Conservation (phyloP, 92 coral and sea anemone genomes). For the Actinostola sp. region DNA sequence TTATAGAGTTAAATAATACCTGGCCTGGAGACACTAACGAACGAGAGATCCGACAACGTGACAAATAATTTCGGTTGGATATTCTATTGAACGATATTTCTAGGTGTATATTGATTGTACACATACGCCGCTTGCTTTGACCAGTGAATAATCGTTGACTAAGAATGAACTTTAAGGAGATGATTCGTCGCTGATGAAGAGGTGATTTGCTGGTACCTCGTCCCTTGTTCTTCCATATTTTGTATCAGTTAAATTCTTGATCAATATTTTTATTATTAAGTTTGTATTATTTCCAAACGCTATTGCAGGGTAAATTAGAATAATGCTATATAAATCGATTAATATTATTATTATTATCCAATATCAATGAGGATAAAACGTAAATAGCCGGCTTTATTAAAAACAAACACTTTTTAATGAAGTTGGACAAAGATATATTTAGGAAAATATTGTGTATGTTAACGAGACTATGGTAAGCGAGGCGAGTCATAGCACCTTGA, state of each 20-base stretch:
- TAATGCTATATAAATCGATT: no score
- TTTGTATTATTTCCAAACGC: no score
- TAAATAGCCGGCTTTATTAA: conserved; percentile 6
- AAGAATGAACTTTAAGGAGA: background rate
- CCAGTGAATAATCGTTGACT: no score
- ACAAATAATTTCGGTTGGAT: no score
- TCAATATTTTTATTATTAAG: background rate
- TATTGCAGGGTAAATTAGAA: no score
- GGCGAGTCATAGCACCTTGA: background rate
- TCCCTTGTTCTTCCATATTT: background rate
- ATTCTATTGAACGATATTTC: no score
- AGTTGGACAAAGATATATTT: background rate
- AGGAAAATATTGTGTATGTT: background rate
- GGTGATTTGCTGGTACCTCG: background rate
- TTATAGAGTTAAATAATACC: no score
- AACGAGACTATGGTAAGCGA: background rate
- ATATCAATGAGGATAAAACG: conserved; percentile 1
- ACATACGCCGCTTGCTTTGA: no score
- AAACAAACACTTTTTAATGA: background rate
- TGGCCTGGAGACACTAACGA: no score
- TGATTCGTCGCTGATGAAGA: no score
- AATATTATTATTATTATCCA: background rate
- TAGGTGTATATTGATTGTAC: no score
- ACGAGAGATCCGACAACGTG: no score
- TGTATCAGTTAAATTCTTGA: background rate